Base-by-base conservation (phyloP, 2,113 vertebrate species). In the Craseonycteris thonglongyai region DNA sequence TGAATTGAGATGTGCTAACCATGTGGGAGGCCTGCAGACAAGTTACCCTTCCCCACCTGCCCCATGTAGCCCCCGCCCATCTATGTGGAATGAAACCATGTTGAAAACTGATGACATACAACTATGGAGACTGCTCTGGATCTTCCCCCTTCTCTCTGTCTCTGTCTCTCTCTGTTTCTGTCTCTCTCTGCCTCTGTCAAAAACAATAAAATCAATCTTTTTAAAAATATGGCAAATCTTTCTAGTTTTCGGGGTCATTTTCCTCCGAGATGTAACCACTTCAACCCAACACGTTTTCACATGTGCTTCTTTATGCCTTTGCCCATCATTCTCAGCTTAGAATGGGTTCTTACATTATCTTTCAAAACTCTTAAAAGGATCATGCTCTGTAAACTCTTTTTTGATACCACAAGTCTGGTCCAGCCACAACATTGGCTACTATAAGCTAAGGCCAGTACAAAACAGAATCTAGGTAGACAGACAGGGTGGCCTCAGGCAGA, bases 381-480 rank as follows among this genome's bases (percentile, higher is more conserved):
- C 16, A 24, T 59, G n/a, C 18, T 88, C 35, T 88, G 5, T 65
- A 56, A 78, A 63, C 30, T 40, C 21, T 61, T 66, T 19, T 58
- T 93, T 66, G n/a, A 66, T 40, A 26, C 11, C 38, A 42, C 26
- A 80, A 80, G 16, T 2, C 9, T 80, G 26, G 38, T 59, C 11
- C 38, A 61, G 56, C 38, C 38, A 61, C 28, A 12, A 59, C 18
- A n/a, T 33, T 47, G 3, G 72, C 51, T 76, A 76, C 35, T 51
- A 30, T 51, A 81, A 26, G 40, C 40, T 81, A 33, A 61, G 18
- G 61, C 19, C 78, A 61, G 19, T 42, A 45, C 38, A 81, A 81
- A 81, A 61, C 28, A 81, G 78, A 98, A 99, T 99, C 93, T 99
- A 97, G 6, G 10, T 28, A 6, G 24, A 59, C 0, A 22, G 0